These are phyloP conservation scores for Herpailurus yagouaroundi DNA, from an alignment of 2,113 vertebrate genomes.

Conservation along the genomic window DNA sequence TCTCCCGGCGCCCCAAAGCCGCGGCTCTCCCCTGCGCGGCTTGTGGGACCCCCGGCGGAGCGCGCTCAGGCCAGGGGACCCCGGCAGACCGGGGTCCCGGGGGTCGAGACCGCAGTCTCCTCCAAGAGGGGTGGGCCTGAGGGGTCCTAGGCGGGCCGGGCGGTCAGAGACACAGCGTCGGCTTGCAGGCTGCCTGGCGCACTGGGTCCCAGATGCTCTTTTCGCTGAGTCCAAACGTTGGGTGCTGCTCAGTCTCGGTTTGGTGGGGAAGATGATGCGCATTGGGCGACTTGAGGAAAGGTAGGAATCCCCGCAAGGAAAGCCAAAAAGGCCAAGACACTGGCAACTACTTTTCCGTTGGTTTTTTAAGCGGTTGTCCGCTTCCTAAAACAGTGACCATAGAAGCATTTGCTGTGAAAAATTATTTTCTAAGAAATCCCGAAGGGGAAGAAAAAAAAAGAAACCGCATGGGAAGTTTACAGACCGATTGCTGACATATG, in stretches of 20 bases:
- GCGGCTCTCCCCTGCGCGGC: fast-evolving
- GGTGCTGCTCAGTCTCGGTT: too few relatives aligned
- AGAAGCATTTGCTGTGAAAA: not conserved
- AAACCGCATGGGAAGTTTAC: not conserved
- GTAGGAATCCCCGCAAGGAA: not conserved
- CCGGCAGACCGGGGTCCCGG: not conserved
- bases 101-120: not conserved
- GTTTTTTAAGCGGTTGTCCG: not conserved
- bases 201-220: not conserved
- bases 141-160: fast-evolving
- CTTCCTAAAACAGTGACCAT: not conserved
- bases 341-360: fast-evolving
- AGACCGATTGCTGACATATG: not conserved
- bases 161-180: not conserved
- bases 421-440: not conserved
- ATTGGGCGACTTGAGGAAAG: not conserved
- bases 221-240: too few relatives aligned
- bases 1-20: not conserved
- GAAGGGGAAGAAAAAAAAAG: not conserved
- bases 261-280: not conserved
- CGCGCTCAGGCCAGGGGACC: not conserved
- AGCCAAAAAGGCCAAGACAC: not conserved
- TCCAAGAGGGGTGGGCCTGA: not conserved
- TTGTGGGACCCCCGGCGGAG: not conserved
- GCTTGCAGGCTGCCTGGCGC: fast-evolving